Conservation (phyloP, 2,888 invertebrate species). For the Masnerella sp. region DNA sequence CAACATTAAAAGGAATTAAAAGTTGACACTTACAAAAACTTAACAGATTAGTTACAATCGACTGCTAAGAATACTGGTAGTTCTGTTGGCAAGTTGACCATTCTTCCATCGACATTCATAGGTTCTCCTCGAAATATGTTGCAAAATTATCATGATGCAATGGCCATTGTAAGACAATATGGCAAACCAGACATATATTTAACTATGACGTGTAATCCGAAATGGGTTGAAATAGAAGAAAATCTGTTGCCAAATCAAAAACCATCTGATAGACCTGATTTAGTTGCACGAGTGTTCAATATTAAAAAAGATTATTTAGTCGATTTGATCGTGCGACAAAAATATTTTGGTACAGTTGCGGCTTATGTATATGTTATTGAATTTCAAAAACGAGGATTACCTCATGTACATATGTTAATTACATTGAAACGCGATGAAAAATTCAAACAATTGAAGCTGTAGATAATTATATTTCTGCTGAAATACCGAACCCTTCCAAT, state of each 20-base stretch:
- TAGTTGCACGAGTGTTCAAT: not conserved
- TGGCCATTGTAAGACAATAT: not conserved
- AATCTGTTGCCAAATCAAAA: no score
- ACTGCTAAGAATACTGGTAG: not conserved
- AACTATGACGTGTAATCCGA: no score
- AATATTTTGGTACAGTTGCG: not conserved
- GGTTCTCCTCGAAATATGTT: not conserved
- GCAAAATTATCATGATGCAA: no score
- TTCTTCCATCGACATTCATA: not conserved
- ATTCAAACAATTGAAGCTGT: not conserved
- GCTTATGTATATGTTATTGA: constrained; percentile 3
- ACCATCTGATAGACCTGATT: constrained; percentile 1
- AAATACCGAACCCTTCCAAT: constrained; percentile 63
- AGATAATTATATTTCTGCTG: not conserved
- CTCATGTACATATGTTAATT: not conserved
- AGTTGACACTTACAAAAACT: not conserved
- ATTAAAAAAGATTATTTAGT: no score
- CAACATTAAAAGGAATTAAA: not conserved
- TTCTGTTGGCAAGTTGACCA: not conserved
- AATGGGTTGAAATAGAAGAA: no score
- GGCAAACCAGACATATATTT: not conserved
- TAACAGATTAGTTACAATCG: not conserved
- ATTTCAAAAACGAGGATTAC: no score
- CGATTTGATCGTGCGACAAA: no score
- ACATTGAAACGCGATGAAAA: not conserved